A percentile compares a stretch with the other conserved stretches of the same genome.
These are phyloP conservation scores for Archivesica marissinica DNA, from an alignment of 1,140 invertebrate species.

Conservation along the genomic window DNA sequence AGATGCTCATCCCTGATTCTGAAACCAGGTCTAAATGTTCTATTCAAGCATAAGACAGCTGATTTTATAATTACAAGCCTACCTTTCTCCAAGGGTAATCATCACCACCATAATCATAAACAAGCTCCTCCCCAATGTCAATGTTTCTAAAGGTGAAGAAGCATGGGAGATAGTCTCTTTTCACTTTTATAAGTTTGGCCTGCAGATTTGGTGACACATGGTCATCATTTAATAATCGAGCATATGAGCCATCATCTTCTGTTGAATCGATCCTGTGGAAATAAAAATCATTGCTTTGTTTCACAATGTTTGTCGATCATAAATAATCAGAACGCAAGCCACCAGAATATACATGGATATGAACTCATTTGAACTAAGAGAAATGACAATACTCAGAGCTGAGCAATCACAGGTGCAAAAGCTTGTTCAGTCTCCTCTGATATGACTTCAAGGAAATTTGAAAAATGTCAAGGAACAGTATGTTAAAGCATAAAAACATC, in stretches of 20 bases:
- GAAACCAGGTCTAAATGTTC: no score
- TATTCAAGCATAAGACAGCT: neutral
- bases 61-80: neutral
- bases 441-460: neutral
- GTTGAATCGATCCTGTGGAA: neutral
- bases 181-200: neutral
- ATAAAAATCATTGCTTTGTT: neutral
- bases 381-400: neutral
- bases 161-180: neutral
- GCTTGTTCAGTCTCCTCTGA: neutral
- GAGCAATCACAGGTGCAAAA: neutral
- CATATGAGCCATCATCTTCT: neutral
- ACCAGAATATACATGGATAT: neutral
- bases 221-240: neutral
- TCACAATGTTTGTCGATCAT: neutral
- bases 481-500: neutral
- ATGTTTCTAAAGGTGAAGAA: neutral
- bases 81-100: neutral
- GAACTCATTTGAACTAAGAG: neutral
- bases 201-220: neutral
- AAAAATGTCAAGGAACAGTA: neutral
- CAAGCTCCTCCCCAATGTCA: neutral
- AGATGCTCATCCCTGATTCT: no score
- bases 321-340: neutral
- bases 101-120: neutral